Evolutionary conservation across 2,888 invertebrate genomes (phyloP).

Genomic region (Tinea semifulvella): DNA sequence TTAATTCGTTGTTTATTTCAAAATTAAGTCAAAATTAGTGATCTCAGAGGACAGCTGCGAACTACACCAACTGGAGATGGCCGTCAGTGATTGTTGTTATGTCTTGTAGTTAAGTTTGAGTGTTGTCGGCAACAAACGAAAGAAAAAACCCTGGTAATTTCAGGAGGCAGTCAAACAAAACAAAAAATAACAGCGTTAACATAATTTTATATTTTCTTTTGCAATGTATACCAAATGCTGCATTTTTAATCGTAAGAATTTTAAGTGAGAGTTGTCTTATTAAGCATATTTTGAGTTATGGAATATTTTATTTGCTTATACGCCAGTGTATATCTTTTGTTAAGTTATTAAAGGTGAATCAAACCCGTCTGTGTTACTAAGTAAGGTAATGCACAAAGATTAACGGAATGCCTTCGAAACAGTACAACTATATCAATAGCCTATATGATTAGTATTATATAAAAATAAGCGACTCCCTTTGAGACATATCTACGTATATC

Average conservation of each 20-base stretch:
- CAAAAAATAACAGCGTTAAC: slow-evolving; percentile 43
- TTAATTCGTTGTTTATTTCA: not conserved
- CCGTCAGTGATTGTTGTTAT: slow-evolving; percentile 54
- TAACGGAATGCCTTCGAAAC: slow-evolving; percentile 64
- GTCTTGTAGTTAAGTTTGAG: slow-evolving; percentile 30
- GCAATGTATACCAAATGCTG: slow-evolving; percentile 66
- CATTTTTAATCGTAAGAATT: slow-evolving; percentile 59
- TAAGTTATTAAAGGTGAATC: slow-evolving; percentile 36
- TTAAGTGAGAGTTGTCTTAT: slow-evolving; percentile 50
- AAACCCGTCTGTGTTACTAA: slow-evolving; percentile 57
- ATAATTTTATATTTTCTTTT: slow-evolving; percentile 33
- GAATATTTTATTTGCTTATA: slow-evolving; percentile 40
- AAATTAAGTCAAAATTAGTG: slow-evolving; percentile 37
- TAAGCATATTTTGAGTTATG: slow-evolving; percentile 26
- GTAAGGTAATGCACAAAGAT: slow-evolving; percentile 52
- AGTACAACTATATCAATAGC: slow-evolving; percentile 65
- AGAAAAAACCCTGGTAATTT: not conserved
- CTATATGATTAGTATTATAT: slow-evolving; percentile 40
- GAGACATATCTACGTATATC: slow-evolving; percentile 7
- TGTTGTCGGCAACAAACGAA: not conserved
- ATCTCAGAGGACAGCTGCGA: slow-evolving; percentile 60
- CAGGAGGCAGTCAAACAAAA: slow-evolving; percentile 17
- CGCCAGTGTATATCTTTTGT: slow-evolving; percentile 36
- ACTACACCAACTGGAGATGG: slow-evolving; percentile 45
- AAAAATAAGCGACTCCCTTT: not conserved